Evolutionary conservation across 2,797 vertebrate species (phyloP).

Genomic region (Columba guinea): DNA sequence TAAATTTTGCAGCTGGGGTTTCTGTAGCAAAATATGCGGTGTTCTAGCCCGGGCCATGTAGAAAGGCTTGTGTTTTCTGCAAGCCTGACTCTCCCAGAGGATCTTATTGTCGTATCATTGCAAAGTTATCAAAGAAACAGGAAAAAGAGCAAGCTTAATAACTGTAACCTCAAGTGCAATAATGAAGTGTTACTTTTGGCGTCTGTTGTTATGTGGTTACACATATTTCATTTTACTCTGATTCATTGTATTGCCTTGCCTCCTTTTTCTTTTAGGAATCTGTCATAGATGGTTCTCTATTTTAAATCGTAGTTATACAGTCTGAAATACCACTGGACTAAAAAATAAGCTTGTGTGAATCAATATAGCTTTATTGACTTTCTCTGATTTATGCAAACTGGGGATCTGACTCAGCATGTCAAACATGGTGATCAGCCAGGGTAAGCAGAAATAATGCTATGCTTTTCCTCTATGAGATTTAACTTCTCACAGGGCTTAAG

Average conservation of each 20-base stretch:
- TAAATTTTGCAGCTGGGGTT: neutral
- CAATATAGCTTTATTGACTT: neutral
- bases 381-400: neutral
- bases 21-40: constrained; percentile 7
- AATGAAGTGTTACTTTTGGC: constrained; percentile 66
- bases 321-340: neutral
- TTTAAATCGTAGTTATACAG: neutral
- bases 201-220: neutral
- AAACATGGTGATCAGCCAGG: neutral
- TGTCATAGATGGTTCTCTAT: neutral
- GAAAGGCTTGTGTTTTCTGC: constrained; percentile 42
- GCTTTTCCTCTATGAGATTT: neutral
- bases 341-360: constrained; percentile 4
- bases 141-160: constrained; percentile 39
- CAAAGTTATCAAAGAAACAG: constrained; percentile 43
- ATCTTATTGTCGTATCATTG: neutral
- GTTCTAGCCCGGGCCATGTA: neutral
- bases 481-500: neutral
- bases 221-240: constrained; percentile 13
- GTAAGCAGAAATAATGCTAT: neutral
- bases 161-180: neutral
- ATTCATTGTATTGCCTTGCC: neutral
- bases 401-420: neutral
- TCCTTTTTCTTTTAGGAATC: constrained; percentile 16
- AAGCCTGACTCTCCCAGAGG: constrained; percentile 11